Evolutionary conservation across 2,797 vertebrate species (phyloP).

Genomic region (Corythornis leucogaster): DNA sequence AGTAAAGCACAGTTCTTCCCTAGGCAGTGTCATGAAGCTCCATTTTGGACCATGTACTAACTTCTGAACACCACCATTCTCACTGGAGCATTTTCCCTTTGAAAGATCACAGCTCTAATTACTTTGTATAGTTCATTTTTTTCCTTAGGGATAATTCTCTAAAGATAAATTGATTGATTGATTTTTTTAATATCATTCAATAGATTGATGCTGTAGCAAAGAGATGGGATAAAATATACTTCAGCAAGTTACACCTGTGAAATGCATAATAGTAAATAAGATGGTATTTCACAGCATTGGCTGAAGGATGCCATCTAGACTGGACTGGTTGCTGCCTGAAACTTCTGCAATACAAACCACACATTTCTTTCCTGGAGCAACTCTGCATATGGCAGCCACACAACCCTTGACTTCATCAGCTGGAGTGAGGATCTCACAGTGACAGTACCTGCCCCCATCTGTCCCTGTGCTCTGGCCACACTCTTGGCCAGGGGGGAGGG

Average conservation of each 20-base stretch:
- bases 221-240: not conserved
- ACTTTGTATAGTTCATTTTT: not conserved
- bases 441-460: fast-evolving
- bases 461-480: not conserved
- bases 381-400: not conserved
- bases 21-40: not conserved
- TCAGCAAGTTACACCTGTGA: not conserved
- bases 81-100: not conserved
- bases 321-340: not conserved
- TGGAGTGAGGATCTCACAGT: not conserved
- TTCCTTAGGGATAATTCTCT: not conserved
- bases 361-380: not conserved
- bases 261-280: not conserved
- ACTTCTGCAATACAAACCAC: not conserved
- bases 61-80: not conserved
- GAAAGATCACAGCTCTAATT: not conserved
- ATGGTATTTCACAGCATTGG: not conserved
- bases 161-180: not conserved
- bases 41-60: not conserved
- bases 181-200: not conserved
- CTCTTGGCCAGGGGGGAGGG: not conserved
- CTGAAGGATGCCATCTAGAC: not conserved
- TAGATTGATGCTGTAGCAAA: not conserved
- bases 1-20: not conserved
- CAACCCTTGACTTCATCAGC: not conserved